Evolutionary conservation across 2,113 vertebrate species (phyloP).

Genomic region (Campylomormyrus numenius): DNA sequence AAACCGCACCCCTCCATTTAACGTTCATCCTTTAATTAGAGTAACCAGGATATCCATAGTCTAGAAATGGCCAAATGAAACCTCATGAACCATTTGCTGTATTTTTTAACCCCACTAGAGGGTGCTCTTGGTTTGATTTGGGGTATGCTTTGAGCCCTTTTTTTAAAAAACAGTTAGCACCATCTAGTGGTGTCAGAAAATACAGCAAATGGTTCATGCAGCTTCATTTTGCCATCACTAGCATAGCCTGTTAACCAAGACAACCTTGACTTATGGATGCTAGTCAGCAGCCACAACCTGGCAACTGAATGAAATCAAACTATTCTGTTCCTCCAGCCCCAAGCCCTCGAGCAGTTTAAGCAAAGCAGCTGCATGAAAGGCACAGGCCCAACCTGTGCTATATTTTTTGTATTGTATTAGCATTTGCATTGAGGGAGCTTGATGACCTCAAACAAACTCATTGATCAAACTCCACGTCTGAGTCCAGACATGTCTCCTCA

Average conservation of each 20-base stretch:
- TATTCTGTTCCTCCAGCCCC: not conserved
- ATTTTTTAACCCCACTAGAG: too few species aligned
- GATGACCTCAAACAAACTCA: not conserved
- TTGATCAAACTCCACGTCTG: not conserved
- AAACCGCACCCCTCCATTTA: not conserved
- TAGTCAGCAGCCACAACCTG: not conserved
- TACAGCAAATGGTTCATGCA: not conserved
- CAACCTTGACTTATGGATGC: not conserved
- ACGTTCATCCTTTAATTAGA: not conserved
- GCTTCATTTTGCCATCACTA: not conserved
- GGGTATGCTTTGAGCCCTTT: not conserved
- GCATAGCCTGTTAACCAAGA: not conserved
- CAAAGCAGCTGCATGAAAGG: not conserved
- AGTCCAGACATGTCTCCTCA: not conserved
- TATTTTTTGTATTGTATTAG: not conserved
- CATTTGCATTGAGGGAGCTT: not conserved
- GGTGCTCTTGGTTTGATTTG: not conserved
- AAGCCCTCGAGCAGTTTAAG: not conserved
- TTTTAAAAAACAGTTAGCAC: too few species aligned
- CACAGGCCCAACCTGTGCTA: not conserved
- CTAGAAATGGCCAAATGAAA: not conserved
- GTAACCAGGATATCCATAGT: not conserved
- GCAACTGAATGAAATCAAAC: not conserved
- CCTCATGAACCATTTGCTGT: not conserved
- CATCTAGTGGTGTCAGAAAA: not conserved